Evolutionary conservation across 2,797 vertebrate genomes (phyloP), one percentile per base, ranked within the genome.

Genomic region (Sphenodon punctatus): DNA sequence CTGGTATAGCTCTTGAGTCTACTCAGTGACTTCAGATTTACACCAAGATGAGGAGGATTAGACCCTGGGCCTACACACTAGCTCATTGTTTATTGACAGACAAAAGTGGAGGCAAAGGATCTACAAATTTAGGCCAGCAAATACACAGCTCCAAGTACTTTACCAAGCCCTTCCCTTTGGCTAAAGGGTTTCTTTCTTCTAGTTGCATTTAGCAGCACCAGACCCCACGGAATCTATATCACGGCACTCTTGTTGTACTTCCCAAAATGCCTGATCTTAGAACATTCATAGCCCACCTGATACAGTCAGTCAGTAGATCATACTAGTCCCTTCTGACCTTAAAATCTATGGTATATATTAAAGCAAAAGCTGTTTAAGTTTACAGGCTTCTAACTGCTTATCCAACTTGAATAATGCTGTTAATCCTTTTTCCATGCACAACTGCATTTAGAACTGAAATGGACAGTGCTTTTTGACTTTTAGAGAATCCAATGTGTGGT

Each of bases 401-500:
- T 16, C 30, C 36, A 42, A 15, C 27, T 16, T 66, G 68, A 61
- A 7, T 27, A 45, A 27, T 56, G 25, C 19, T 23, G 8, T 45
- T 45, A n/a, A 6, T 27, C 39, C 34, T 65, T 46, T 25, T n/a
- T 27, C 41, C 9, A 41, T 65, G 71, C 8, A 14, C 32, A 63
- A 46, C n/a, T n/a, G n/a, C n/a, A n/a, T n/a, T n/a, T n/a, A n/a
- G n/a, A n/a, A n/a, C n/a, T n/a, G n/a, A n/a, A n/a, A n/a, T n/a
- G n/a, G n/a, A n/a, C n/a, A n/a, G n/a, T n/a, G n/a, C n/a, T n/a
- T n/a, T n/a, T n/a, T n/a, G n/a, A n/a, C n/a, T n/a, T n/a, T n/a
- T n/a, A n/a, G n/a, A n/a, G n/a, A n/a, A n/a, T n/a, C n/a, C n/a
- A 68, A 60, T 1, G 0, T 45, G 78, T 55, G 5, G 0, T 1